A percentile compares a stretch with the other conserved stretches of the same genome.
Conservation (phyloP, 2,113 vertebrate species). For the Galeopterus variegatus region DNA sequence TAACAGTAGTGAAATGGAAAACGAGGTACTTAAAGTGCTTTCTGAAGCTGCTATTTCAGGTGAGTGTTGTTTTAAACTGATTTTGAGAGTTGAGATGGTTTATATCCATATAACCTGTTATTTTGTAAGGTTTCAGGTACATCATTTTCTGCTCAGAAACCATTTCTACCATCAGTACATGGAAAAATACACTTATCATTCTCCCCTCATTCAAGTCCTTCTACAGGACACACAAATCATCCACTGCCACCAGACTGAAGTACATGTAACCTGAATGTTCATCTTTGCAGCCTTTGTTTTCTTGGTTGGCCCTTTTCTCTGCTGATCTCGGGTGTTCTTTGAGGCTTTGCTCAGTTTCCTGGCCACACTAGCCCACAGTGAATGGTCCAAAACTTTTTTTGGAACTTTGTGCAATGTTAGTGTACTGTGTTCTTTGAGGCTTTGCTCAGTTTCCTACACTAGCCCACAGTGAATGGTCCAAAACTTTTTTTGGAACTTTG, state of each 20-base stretch:
- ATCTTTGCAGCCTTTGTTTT: background rate
- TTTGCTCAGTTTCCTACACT: background rate
- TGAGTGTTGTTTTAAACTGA: slow-evolving; percentile 81
- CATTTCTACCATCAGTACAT: background rate
- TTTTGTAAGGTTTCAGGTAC: background rate
- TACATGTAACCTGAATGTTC: background rate
- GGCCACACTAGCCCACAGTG: background rate
- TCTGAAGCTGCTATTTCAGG: slow-evolving; percentile 93
- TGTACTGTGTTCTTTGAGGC: background rate
- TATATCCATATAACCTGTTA: background rate
- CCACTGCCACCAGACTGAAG: too few species aligned
- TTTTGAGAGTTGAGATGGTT: background rate
- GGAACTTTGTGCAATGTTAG: background rate
- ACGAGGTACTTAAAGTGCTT: slow-evolving; percentile 94
- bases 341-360: background rate
- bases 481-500: background rate
- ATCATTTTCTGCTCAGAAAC: background rate
- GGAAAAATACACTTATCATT: background rate
- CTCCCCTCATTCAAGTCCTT: accelerated
- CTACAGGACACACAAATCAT: accelerated
- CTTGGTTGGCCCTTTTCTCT: background rate
- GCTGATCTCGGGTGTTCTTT: background rate
- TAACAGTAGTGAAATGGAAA: slow-evolving; percentile 93
- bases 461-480: background rate
- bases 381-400: background rate